These are phyloP conservation scores for Drosophila ficusphila DNA, from an alignment of 1,140 invertebrate genomes.

Conservation along the genomic window DNA sequence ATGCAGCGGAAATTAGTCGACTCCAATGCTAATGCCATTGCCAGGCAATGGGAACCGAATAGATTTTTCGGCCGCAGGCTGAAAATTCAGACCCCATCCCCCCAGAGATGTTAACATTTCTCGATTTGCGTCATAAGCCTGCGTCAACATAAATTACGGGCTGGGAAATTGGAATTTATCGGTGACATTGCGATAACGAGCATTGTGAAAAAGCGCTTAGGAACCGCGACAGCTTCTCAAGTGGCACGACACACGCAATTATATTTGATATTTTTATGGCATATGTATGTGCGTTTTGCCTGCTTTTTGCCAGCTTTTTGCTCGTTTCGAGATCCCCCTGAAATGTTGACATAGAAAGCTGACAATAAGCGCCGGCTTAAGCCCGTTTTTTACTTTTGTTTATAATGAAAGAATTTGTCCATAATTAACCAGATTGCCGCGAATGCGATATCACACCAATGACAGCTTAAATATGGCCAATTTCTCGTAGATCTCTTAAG, in stretches of 20 bases:
- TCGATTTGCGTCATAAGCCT: conserved; percentile 57
- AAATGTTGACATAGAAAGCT: conserved; percentile 59
- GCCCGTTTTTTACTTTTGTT: conserved; percentile 13
- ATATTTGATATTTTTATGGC: conserved; percentile 75
- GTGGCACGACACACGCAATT: conserved; percentile 59
- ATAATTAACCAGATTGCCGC: conserved; percentile 53
- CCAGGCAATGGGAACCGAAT: conserved; percentile 32
- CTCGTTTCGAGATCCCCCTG: conserved; percentile 22
- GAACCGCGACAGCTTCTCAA: conserved; percentile 37
- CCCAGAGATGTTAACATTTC: conserved; percentile 37
- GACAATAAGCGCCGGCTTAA: conserved; percentile 42
- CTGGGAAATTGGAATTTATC: conserved; percentile 65
- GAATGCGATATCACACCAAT: conserved; percentile 25
- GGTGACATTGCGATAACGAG: conserved; percentile 71
- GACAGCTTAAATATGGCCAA: conserved; percentile 27
- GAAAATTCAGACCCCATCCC: conserved; percentile 1
- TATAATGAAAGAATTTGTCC: conserved; percentile 58
- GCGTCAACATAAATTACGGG: conserved; percentile 70
- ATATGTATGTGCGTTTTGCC: conserved; percentile 29
- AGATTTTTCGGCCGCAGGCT: conserved; percentile 16
- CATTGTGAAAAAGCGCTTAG: conserved; percentile 45
- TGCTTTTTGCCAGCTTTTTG: conserved; percentile 33
- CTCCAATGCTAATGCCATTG: conserved; percentile 23
- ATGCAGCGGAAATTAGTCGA: conserved; percentile 71
- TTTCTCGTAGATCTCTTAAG: conserved; percentile 11